Evolutionary conservation across 2,888 invertebrate genomes (phyloP), one percentile per base, ranked within the genome.

Genomic region (Sinopyrophorus schimmeli): DNA sequence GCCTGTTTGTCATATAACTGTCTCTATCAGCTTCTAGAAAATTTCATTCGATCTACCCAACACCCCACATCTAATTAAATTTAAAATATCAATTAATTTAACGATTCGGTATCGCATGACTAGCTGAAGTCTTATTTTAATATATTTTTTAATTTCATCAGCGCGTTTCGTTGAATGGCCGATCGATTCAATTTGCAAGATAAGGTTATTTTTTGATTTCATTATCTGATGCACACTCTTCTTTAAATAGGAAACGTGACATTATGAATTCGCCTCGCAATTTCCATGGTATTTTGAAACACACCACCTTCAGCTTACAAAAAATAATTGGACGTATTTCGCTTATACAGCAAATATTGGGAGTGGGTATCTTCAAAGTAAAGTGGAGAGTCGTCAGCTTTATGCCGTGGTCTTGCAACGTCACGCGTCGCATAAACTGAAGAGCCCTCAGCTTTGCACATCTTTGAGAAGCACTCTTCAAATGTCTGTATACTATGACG

Each of bases 401-500:
- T 63, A 65, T 59, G 46, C 60, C 59, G 59, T 61, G 65, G 62
- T 65, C 65, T 64, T 67, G 66, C 64, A 58, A 57, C 61, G 66
- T 65, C 67, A 67, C 67, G 66, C 64, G 63, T 63, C 61, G 62
- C 61, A 62, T 59, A 57, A 62, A 57, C 58, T 64, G 62, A 56
- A 69, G 68, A 56, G 63, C 55, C 54, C 64, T 67, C 62, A 60
- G 59, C 62, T 63, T 63, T 61, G 62, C 65, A 62, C 65, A 62
- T 65, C 64, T 62, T 60, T 54, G 23, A 50, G 40, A 50, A 63
- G 65, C 49, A 59, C 64, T 56, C 67, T 67, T 60, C 59, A 66
- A 54, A 60, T 58, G 64, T 63, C 64, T 63, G 55, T 48, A 53
- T 53, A 44, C 51, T 59, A 58, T 60, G 60, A 60, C 59, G 62